Conservation (phyloP, 2,797 vertebrate genomes). For the Vultur gryphus region DNA sequence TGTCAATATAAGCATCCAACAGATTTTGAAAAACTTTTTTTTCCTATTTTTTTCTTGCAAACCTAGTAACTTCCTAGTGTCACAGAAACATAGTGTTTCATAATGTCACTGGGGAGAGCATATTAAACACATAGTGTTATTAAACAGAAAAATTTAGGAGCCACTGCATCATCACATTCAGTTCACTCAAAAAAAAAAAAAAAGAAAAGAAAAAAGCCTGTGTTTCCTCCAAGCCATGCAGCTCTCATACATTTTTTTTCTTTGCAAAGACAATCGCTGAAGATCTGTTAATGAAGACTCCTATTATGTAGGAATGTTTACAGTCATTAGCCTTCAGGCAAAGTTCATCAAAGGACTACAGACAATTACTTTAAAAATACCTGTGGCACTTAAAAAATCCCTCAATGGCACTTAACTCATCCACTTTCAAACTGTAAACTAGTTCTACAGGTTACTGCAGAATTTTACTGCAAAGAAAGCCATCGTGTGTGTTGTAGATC, state of each 20-base stretch:
- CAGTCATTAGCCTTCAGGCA: slow-evolving; percentile 27
- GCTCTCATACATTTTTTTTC: not conserved
- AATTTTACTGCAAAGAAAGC: not conserved
- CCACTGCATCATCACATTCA: not conserved
- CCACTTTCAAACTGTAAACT: not conserved
- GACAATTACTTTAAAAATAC: not conserved
- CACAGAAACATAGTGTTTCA: not conserved
- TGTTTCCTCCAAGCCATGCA: not conserved
- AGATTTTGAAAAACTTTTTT: not conserved
- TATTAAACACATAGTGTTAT: not conserved
- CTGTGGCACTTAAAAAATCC: not conserved
- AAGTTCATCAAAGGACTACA: slow-evolving; percentile 43
- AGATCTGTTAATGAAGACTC: slow-evolving; percentile 6
- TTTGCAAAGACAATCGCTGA: not conserved
- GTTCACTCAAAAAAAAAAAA: not conserved
- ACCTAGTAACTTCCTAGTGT: not conserved
- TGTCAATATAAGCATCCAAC: not conserved
- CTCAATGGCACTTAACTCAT: not conserved
- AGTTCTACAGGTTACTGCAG: not conserved
- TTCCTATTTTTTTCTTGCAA: not conserved
- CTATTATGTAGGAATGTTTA: slow-evolving; percentile 43
- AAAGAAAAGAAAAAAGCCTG: not conserved
- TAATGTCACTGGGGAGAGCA: not conserved
- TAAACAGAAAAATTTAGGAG: not conserved
- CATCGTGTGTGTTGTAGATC: not conserved